Conservation (phyloP, 2,797 vertebrate species). For the Rhodeus uyekii region DNA sequence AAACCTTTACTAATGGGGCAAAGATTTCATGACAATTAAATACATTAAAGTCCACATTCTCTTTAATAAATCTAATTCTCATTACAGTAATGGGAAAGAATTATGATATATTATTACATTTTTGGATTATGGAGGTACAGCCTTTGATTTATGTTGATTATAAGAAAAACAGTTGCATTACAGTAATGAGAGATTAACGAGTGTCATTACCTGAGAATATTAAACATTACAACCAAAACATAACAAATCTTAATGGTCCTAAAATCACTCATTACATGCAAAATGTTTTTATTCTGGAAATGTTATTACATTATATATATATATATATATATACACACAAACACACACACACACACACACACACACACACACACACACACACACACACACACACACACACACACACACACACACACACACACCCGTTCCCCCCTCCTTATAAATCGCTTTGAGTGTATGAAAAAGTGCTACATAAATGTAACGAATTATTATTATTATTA, state of each 20-base stretch:
- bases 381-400: too few species aligned
- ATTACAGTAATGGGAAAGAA: background rate
- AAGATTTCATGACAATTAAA: background rate
- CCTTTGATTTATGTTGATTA: background rate
- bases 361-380: too few species aligned
- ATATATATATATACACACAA: background rate
- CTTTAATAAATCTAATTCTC: background rate
- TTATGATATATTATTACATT: background rate
- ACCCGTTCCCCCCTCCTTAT: too few species aligned
- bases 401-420: too few species aligned
- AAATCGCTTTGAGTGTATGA: too few species aligned
- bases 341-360: too few species aligned
- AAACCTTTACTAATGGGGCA: background rate
- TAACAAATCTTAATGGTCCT: background rate
- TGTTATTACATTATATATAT: background rate
- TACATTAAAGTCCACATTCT: background rate
- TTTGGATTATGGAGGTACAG: background rate
- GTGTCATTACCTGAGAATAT: background rate
- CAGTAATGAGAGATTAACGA: too few species aligned
- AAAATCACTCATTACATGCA: background rate
- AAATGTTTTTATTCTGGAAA: background rate
- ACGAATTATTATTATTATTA: too few species aligned
- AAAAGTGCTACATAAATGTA: too few species aligned
- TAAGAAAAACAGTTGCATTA: background rate
- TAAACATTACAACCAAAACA: background rate